Conservation (phyloP, 2,113 vertebrate genomes). For the Otis tarda region DNA sequence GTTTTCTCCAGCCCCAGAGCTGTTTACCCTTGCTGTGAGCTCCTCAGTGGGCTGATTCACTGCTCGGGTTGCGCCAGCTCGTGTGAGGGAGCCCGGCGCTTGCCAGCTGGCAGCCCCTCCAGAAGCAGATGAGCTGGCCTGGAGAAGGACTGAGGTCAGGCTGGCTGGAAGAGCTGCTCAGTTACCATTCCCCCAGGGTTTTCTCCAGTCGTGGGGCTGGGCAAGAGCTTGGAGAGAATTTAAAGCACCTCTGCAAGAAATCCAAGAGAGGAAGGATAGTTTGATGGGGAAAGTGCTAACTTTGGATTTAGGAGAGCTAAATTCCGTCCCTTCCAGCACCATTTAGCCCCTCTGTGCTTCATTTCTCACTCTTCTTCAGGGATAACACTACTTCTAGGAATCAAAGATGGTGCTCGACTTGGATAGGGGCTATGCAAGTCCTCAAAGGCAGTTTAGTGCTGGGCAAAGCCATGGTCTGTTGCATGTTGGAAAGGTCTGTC, state of each 20-base stretch:
- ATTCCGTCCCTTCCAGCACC: not conserved
- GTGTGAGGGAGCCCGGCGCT: not conserved
- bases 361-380: not conserved
- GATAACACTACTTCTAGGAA: not conserved
- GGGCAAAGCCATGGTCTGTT: not conserved
- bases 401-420: not conserved
- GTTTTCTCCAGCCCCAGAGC: slow-evolving; percentile 28
- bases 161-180: not conserved
- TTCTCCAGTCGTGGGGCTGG: not conserved
- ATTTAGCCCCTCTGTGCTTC: not conserved
- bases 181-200: not conserved
- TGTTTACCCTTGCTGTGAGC: slow-evolving; percentile 48
- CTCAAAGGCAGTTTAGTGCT: not conserved
- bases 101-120: slow-evolving; percentile 40
- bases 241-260: not conserved
- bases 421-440: not conserved
- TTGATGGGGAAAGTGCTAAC: not conserved
- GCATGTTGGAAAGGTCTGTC: not conserved
- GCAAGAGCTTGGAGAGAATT: not conserved
- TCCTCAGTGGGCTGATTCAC: slow-evolving; percentile 33
- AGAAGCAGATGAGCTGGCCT: slow-evolving; percentile 19
- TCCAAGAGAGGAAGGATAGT: not conserved
- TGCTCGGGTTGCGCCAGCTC: slow-evolving; percentile 36
- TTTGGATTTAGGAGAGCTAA: not conserved
- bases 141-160: slow-evolving; percentile 32